These are phyloP conservation scores for Cassiopea xamachana DNA, from an alignment of 30 jellyfish, hydroid and myxozoan species.

Conservation along the genomic window DNA sequence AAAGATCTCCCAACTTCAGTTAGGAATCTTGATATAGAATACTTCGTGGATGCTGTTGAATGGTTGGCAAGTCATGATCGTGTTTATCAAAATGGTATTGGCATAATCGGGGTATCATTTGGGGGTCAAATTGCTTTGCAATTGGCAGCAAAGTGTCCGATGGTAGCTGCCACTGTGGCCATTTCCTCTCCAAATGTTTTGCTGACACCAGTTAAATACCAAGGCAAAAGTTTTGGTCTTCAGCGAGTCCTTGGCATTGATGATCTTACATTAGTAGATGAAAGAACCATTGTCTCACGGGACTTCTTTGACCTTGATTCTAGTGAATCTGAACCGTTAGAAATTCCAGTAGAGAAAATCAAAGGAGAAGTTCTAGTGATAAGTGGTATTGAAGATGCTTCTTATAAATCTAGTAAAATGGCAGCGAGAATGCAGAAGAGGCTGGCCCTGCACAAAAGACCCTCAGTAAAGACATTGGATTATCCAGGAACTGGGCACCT, in stretches of 20 bases:
- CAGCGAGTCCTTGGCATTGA: not conserved
- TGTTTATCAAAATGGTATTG: constrained; percentile 56
- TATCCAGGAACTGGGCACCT: constrained; percentile 85
- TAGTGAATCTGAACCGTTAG: not conserved
- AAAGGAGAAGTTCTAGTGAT: constrained; percentile 23
- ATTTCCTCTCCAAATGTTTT: constrained; percentile 10
- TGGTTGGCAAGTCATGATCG: constrained; percentile 64
- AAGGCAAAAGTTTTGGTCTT: constrained; percentile 12
- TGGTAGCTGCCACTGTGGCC: constrained; percentile 45
- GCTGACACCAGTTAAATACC: constrained; percentile 13
- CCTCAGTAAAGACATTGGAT: not conserved
- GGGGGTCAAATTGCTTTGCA: constrained; percentile 73
- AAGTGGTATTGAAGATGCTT: constrained; percentile 45
- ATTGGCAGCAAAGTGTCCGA: constrained; percentile 35
- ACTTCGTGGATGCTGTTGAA: constrained; percentile 59
- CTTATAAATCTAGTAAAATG: not conserved
- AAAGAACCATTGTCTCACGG: not conserved
- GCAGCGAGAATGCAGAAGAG: constrained; percentile 34
- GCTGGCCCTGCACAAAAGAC: not conserved
- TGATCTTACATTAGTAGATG: not conserved
- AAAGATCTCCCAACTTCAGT: constrained; percentile 65
- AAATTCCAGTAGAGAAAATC: constrained; percentile 56
- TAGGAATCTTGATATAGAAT: constrained; percentile 43
- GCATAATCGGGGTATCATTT: constrained; percentile 53
- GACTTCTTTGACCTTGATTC: not conserved